Conservation (phyloP, 2,797 vertebrate genomes). For the Syndactyla subalaris region DNA sequence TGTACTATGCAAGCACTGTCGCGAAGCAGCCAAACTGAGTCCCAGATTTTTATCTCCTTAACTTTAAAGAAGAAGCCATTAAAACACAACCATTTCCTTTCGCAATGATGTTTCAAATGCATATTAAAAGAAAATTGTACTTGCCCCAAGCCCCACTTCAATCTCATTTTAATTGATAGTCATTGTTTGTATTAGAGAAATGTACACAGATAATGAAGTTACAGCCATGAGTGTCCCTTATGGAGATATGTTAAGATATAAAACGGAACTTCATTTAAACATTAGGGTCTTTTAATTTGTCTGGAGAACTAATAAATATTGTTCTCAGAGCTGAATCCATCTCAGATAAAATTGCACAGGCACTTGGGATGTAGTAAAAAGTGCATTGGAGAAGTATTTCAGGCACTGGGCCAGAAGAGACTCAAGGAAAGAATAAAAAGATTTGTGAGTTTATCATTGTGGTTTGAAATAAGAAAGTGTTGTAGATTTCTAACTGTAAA, state of each 20-base stretch:
- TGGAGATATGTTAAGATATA: not conserved
- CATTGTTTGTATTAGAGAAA: constrained; percentile 40
- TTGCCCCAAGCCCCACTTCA: constrained; percentile 29
- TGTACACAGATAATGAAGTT: constrained; percentile 17
- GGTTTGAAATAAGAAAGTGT: not conserved
- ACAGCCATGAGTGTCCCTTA: constrained; percentile 9
- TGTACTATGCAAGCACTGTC: not conserved
- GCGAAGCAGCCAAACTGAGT: not conserved
- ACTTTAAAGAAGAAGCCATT: not conserved
- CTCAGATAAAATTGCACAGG: not conserved
- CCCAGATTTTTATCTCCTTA: not conserved
- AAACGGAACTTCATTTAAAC: constrained; percentile 16
- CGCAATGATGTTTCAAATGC: not conserved
- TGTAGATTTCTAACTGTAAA: not conserved
- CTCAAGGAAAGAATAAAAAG: not conserved
- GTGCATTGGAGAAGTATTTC: not conserved
- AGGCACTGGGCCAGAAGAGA: not conserved
- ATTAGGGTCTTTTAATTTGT: constrained; percentile 29
- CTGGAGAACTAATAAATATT: constrained; percentile 32
- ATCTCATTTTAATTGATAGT: constrained; percentile 37
- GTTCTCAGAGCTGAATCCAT: not conserved
- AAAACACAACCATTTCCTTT: constrained; percentile 3
- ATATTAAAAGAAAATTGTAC: constrained; percentile 39
- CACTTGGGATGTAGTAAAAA: not conserved
- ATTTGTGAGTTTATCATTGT: not conserved